Evolutionary conservation across 2,113 vertebrate species (phyloP), one percentile per base, ranked within the genome.

Genomic region (Laticauda laticaudata): DNA sequence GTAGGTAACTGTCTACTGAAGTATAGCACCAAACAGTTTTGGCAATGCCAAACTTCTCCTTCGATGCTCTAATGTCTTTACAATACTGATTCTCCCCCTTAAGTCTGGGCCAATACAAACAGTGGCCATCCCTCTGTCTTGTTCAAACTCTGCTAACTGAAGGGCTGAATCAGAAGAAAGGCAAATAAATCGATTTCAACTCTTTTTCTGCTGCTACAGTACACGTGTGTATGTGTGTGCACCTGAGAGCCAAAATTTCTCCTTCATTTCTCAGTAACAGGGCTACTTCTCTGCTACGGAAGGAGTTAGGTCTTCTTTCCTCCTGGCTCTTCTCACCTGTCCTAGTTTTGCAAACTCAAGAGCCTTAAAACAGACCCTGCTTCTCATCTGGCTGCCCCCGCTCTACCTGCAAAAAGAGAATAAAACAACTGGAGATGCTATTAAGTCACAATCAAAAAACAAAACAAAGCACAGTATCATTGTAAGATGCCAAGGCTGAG

Each of bases 381-480:
- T 93, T 96, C 95, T 95, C 20, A 43, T 95, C 91, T 94, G 91
- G 26, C 39, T 95, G 95, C 96, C 95, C 91, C 94, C 91, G 88
- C 94, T 96, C 97, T 94, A 57, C 94, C 95, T 93, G 92, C 93
- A 96, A 92, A 87, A 75, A 87, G 94, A 93, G 90, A 87, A 90
- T 45, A 94, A 95, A 95, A 94, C 92, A 61, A 89, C 87, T 91
- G 92, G 39, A 93, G 95, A 54, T 94, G 81, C 95, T 94, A 88
- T 43, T 91, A 93, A 90, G 93, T 90, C 90, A 93, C 93, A 94
- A 93, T 90, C 53, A 94, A 91, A 29, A n/a, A n/a, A n/a, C 1
- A 14, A n/a, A 69, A n/a, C 9, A n/a, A 29, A 90, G 89, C 93
- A 96, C 5, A 93, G 87, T 95, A 43, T 95, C 92, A 96, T 92